Percentiles rank a stretch among this genome's conserved stretches.
phyloP scores from a whole-genome alignment of 1,140 invertebrate species.

The Anastrepha ludens region DNA sequence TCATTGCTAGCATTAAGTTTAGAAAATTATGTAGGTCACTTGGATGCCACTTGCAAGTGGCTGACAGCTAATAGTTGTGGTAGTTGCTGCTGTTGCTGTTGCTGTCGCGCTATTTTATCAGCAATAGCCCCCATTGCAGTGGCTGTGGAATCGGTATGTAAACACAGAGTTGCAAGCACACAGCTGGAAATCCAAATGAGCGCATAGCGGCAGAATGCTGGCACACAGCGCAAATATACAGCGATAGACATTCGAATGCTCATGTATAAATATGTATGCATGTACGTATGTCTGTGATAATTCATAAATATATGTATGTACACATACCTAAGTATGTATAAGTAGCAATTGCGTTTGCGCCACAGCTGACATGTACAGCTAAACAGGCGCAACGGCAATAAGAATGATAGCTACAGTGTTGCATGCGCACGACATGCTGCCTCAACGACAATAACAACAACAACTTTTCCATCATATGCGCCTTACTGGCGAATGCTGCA shows the following conservation, averaged over 20 bases:
- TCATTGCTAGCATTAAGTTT: conserved; percentile 41
- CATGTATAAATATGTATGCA: not conserved
- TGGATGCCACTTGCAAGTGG: conserved; percentile 54
- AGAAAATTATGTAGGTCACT: conserved; percentile 57
- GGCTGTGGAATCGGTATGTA: conserved; percentile 8
- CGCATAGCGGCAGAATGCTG: conserved; percentile 40
- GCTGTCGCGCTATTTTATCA: conserved; percentile 43
- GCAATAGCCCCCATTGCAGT: not conserved
- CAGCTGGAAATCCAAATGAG: conserved; percentile 5
- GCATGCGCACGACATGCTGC: not conserved
- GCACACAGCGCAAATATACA: not conserved
- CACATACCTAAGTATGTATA: not conserved
- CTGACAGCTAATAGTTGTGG: not conserved
- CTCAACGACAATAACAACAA: not conserved
- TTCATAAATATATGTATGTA: not conserved
- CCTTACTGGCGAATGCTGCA: not conserved
- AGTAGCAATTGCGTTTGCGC: not conserved
- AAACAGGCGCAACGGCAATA: not conserved
- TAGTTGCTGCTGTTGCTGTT: conserved; percentile 30
- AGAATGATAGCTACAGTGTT: not conserved
- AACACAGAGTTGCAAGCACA: conserved; percentile 1
- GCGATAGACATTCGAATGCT: not conserved
- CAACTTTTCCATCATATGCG: too few species aligned
- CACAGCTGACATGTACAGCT: conserved; percentile 28
- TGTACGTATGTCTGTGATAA: not conserved